A percentile compares a stretch with the other conserved stretches of the same genome.
Evolutionary conservation across 92 coral and sea anemone genomes (phyloP).

Genomic region (Palythoa heliodiscus): DNA sequence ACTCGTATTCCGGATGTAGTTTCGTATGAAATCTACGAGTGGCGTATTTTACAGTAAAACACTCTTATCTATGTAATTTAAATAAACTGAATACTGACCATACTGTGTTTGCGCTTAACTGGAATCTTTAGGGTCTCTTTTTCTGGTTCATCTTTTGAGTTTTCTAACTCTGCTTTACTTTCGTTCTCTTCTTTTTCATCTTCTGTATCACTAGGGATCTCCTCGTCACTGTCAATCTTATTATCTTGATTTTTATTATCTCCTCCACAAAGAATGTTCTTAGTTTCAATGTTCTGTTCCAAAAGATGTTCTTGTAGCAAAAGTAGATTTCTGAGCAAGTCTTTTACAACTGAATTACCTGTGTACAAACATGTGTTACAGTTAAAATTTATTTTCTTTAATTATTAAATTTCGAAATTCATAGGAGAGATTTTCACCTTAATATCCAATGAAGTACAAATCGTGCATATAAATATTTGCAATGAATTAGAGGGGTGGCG

Average conservation of each 20-base stretch:
- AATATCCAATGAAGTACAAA: too few relatives aligned
- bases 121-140: conserved; percentile 62
- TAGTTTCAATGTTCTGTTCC: conserved; percentile 84
- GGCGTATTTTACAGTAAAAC: too few relatives aligned
- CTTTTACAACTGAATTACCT: conserved; percentile 69
- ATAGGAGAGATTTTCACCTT: too few relatives aligned
- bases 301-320: conserved; percentile 77
- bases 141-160: conserved; percentile 5
- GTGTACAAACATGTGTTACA: neutral
- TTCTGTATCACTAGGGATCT: conserved; percentile 87
- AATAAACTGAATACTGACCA: conserved; percentile 72
- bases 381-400: neutral
- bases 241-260: conserved; percentile 28
- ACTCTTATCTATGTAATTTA: too few relatives aligned
- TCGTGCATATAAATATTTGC: too few relatives aligned
- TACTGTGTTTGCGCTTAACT: conserved; percentile 64
- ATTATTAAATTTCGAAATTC: too few relatives aligned
- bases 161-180: conserved; percentile 25
- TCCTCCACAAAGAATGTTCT: conserved; percentile 57
- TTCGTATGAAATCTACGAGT: too few relatives aligned
- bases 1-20: too few relatives aligned
- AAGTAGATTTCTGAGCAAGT: conserved; percentile 72
- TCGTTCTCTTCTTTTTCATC: conserved; percentile 64
- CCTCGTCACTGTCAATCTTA: conserved; percentile 71
- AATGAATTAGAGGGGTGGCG: too few relatives aligned